Percentiles rank a stretch among this genome's conserved stretches.
Evolutionary conservation across 2,888 invertebrate genomes (phyloP).

Genomic region (Eilema depressum): DNA sequence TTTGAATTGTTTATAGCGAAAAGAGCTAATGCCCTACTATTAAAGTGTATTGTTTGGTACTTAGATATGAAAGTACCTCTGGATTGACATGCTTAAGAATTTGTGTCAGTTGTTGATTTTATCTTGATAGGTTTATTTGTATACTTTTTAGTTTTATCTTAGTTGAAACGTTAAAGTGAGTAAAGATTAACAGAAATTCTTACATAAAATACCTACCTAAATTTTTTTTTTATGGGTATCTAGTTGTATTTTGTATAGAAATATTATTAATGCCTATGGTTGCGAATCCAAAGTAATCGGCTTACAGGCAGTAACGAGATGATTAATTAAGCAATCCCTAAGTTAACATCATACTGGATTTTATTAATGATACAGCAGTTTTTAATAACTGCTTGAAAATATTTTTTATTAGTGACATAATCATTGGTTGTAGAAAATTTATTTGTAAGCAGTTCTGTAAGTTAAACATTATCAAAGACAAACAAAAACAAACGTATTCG

Average conservation of each 20-base stretch:
- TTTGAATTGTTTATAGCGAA: neutral
- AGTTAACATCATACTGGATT: neutral
- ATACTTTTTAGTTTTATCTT: constrained; percentile 14
- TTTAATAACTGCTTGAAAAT: neutral
- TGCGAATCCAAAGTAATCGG: neutral
- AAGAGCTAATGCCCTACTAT: constrained; percentile 36
- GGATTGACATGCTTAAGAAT: constrained; percentile 40
- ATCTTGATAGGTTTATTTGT: constrained; percentile 33
- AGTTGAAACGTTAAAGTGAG: neutral
- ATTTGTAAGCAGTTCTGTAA: neutral
- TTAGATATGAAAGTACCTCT: constrained; percentile 30
- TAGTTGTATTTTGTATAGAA: neutral
- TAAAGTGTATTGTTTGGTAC: constrained; percentile 47
- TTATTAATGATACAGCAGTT: constrained; percentile 4
- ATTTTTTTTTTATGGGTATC: too few relatives aligned
- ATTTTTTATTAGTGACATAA: neutral
- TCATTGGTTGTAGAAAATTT: neutral
- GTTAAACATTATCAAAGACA: neutral
- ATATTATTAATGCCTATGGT: neutral
- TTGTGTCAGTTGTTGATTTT: neutral
- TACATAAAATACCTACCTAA: too few relatives aligned
- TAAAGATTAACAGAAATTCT: too few relatives aligned
- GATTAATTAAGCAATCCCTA: neutral
- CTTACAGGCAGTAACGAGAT: neutral
- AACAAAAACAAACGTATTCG: neutral